Conservation (phyloP, 2,797 vertebrate species). For the Helostoma temminkii region DNA sequence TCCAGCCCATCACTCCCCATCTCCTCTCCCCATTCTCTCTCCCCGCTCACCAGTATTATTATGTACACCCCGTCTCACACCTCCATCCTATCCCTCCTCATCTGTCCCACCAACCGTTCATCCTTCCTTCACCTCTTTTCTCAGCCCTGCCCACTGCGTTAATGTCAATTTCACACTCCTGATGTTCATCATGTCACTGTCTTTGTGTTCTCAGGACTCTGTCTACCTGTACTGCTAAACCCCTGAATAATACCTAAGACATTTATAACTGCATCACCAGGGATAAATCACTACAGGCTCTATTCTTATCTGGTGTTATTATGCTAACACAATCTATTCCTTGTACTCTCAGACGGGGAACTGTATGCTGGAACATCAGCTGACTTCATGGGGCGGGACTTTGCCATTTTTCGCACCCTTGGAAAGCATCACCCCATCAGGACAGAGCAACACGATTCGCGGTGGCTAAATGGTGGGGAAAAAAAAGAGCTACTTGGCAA, state of each 20-base stretch:
- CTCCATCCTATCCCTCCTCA: constrained; percentile 61
- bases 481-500: neutral
- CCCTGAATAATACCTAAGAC: constrained; percentile 33
- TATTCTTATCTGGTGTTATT: constrained; percentile 20
- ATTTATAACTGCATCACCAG: constrained; percentile 13
- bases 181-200: constrained; percentile 59
- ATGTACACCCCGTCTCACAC: constrained; percentile 77
- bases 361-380: constrained; percentile 97
- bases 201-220: constrained; percentile 38
- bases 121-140: constrained; percentile 18
- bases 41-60: constrained; percentile 63
- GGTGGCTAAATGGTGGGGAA: constrained; percentile 96
- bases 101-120: constrained; percentile 48
- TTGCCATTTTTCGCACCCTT: constrained; percentile 97
- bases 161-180: constrained; percentile 77
- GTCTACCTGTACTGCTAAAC: constrained; percentile 62
- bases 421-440: constrained; percentile 97
- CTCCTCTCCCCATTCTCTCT: constrained; percentile 57
- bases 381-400: constrained; percentile 99
- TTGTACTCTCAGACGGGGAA: constrained; percentile 89
- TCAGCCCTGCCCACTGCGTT: constrained; percentile 40
- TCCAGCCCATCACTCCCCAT: constrained; percentile 75
- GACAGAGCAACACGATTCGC: constrained; percentile 97
- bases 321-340: constrained; percentile 24
- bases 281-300: neutral